Conservation (phyloP, 2,888 invertebrate species). For the Lypha dubia region DNA sequence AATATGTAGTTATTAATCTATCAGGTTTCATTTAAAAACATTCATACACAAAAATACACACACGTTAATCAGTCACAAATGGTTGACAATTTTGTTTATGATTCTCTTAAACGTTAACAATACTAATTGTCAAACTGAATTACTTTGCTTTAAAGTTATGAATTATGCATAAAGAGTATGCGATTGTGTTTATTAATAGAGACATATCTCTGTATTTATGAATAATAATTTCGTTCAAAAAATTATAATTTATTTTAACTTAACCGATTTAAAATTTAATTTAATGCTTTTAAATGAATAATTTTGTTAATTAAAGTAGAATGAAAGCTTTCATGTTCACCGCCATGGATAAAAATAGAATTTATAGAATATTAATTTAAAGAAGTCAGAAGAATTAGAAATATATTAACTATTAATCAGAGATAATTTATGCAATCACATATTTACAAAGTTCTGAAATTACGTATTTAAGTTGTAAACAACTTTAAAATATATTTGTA, state of each 20-base stretch:
- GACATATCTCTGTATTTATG: constrained; percentile 9
- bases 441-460: too few relatives aligned
- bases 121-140: constrained; percentile 47
- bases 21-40: constrained; percentile 7
- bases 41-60: neutral
- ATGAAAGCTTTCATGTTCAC: neutral
- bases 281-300: constrained; percentile 1
- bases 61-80: neutral
- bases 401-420: too few relatives aligned
- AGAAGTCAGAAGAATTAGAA: too few relatives aligned
- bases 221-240: constrained; percentile 29
- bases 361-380: neutral
- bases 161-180: constrained; percentile 51
- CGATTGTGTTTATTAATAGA: neutral
- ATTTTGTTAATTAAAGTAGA: constrained; percentile 5
- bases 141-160: constrained; percentile 35
- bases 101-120: constrained; percentile 23
- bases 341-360: neutral
- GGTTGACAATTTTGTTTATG: constrained; percentile 30
- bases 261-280: constrained; percentile 5
- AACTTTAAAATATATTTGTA: too few relatives aligned
- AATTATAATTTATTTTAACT: constrained; percentile 5
- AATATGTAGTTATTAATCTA: constrained; percentile 28
- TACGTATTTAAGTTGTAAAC: too few relatives aligned
- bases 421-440: too few relatives aligned